phyloP scores from a whole-genome alignment of 64 coral and sea anemone species.

The Montipora capricornis region DNA sequence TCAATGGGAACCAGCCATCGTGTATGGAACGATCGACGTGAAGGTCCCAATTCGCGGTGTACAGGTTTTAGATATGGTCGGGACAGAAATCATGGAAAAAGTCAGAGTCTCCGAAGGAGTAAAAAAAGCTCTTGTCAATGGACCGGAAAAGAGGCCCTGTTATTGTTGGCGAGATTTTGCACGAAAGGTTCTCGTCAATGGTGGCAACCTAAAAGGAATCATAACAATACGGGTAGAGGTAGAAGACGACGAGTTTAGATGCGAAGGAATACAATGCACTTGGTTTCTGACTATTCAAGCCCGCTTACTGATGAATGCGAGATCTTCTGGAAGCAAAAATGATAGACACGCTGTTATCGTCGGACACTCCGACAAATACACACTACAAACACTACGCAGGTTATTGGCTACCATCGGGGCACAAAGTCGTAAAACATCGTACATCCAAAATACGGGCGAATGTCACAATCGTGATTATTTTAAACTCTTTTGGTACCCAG shows the following conservation, averaged over 20 bases:
- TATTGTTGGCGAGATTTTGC: neutral
- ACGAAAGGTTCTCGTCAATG: too few relatives aligned
- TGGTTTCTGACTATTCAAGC: neutral
- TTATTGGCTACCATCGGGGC: constrained; percentile 2
- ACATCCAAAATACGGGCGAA: neutral
- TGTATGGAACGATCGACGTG: neutral
- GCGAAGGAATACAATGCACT: neutral
- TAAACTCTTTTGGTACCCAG: neutral
- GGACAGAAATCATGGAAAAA: neutral
- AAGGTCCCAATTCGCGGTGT: neutral
- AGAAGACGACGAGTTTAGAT: neutral
- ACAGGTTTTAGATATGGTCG: neutral
- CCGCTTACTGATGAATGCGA: neutral
- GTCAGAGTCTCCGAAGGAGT: neutral
- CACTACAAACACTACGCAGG: neutral
- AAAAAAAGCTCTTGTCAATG: neutral
- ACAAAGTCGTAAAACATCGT: constrained; percentile 13
- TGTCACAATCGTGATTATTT: neutral
- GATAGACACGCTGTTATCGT: neutral
- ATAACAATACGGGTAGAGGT: neutral
- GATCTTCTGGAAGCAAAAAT: neutral
- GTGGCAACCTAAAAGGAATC: neutral
- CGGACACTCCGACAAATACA: neutral
- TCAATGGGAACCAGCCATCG: neutral
- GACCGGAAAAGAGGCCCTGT: neutral